phyloP scores from a whole-genome alignment of 2,888 invertebrate genomes.

The Eugnorisma glareosa region DNA sequence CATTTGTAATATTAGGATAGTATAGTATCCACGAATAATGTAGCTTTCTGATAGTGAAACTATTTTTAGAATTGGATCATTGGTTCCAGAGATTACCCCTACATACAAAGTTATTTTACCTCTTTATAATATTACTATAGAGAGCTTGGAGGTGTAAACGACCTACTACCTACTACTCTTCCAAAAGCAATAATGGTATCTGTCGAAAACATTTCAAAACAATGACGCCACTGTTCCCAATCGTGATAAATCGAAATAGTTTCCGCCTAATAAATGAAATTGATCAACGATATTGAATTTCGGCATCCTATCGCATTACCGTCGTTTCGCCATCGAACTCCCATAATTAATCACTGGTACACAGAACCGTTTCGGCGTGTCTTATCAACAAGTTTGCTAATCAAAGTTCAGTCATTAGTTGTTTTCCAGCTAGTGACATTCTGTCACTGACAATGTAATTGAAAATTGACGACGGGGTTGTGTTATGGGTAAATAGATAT shows the following conservation, averaged over 20 bases:
- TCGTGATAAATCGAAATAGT: conserved; percentile 53
- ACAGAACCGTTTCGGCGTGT: conserved; percentile 52
- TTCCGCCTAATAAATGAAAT: conserved; percentile 37
- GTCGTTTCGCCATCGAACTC: conserved; percentile 51
- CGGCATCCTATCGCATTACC: conserved; percentile 39
- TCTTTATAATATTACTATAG: no score
- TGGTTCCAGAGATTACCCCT: no score
- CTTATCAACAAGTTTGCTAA: conserved; percentile 71
- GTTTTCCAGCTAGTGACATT: conserved; percentile 56
- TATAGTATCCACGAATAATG: no score
- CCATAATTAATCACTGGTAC: conserved; percentile 67
- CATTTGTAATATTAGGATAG: no score
- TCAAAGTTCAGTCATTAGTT: conserved; percentile 73
- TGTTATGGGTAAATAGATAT: neutral
- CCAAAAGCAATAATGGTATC: neutral
- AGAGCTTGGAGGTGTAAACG: no score
- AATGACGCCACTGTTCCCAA: conserved; percentile 8
- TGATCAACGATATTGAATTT: conserved; percentile 51
- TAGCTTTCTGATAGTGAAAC: no score
- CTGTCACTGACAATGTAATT: conserved; percentile 42
- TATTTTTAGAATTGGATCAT: no score
- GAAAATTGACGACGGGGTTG: conserved; percentile 14
- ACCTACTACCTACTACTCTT: no score
- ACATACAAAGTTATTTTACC: no score
- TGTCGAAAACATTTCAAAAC: conserved; percentile 4